Evolutionary conservation across 2,113 vertebrate genomes (phyloP).

Genomic region (Silurus asotus): DNA sequence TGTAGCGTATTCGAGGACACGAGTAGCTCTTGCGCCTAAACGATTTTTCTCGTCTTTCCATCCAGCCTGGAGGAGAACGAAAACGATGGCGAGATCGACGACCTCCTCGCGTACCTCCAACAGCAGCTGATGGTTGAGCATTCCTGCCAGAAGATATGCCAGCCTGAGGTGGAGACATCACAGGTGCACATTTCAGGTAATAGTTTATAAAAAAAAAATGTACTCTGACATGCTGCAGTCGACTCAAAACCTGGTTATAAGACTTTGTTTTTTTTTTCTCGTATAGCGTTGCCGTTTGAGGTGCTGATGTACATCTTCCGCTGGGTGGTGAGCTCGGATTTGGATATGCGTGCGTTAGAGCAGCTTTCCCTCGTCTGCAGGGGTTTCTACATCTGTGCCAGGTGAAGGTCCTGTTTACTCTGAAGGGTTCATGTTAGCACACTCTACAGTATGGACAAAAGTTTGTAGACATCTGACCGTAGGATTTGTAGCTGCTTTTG

Average conservation of each 20-base stretch:
- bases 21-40: not conserved
- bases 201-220: not conserved
- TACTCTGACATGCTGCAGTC: not conserved
- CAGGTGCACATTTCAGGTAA: constrained; percentile 92
- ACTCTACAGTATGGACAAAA: not conserved
- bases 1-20: too few species aligned
- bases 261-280: not conserved
- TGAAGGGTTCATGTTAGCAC: not conserved
- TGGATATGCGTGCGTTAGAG: constrained; percentile 92
- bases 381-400: constrained; percentile 97
- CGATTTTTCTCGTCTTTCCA: not conserved
- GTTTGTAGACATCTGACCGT: not conserved
- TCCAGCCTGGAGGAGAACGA: constrained; percentile 82
- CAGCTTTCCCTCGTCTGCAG: constrained; percentile 93
- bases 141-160: constrained; percentile 85
- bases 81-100: constrained; percentile 82
- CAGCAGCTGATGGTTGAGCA: constrained; percentile 88
- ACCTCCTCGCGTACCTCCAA: constrained; percentile 89
- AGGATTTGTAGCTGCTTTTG: not conserved
- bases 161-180: constrained; percentile 81
- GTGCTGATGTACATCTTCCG: constrained; percentile 98
- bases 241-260: too few species aligned
- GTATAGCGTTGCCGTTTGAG: constrained; percentile 86
- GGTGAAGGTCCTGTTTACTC: constrained; percentile 60
- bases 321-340: constrained; percentile 96